These are phyloP conservation scores for Radopholus similis DNA, from an alignment of 1,140 invertebrate genomes.

Conservation along the genomic window DNA sequence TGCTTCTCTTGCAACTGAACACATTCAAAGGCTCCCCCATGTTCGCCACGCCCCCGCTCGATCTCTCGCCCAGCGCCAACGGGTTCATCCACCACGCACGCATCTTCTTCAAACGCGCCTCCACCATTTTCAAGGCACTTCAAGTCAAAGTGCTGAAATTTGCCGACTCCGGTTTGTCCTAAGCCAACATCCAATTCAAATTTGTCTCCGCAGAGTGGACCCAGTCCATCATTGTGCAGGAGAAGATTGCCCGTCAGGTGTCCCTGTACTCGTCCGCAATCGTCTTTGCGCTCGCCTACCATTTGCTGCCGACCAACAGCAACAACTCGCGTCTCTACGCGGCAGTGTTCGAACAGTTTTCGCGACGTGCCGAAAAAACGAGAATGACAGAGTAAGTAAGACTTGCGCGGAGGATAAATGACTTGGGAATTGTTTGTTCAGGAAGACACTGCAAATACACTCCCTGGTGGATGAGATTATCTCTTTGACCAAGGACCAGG, in stretches of 20 bases:
- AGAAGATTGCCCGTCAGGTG: conserved; percentile 6
- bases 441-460: conserved; percentile 22
- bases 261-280: conserved; percentile 18
- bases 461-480: conserved; percentile 19
- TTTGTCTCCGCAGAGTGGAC: conserved; percentile 17
- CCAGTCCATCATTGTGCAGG: conserved; percentile 17
- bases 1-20: neutral
- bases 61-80: conserved; percentile 18
- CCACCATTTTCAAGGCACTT: neutral
- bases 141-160: too few relatives aligned
- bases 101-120: conserved; percentile 29
- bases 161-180: too few relatives aligned
- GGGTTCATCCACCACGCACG: conserved; percentile 27
- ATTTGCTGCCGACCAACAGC: conserved; percentile 19
- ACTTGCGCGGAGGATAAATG: neutral
- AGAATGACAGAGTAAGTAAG: neutral
- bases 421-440: too few relatives aligned
- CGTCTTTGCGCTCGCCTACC: conserved; percentile 18
- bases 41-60: conserved; percentile 16
- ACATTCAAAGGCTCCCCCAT: conserved; percentile 15
- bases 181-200: too few relatives aligned
- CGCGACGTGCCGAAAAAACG: conserved; percentile 2
- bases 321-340: conserved; percentile 9
- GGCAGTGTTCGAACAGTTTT: conserved; percentile 1
- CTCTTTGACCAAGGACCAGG: neutral